A percentile compares a stretch with the other conserved stretches of the same genome.
Evolutionary conservation across 2,888 invertebrate genomes (phyloP).

Genomic region (Carcina quercana): DNA sequence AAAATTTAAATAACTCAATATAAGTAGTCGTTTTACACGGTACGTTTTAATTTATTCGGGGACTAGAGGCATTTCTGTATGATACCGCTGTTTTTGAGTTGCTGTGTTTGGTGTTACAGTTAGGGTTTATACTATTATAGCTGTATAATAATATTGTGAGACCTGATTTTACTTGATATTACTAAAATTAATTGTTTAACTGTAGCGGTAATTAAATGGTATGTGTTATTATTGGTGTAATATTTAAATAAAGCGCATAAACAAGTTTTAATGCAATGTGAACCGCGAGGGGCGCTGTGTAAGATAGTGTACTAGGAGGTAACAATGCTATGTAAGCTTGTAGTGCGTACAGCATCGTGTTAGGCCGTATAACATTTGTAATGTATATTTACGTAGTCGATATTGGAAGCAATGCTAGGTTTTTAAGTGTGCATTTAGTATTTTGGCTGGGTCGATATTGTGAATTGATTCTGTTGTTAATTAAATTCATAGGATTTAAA

Average conservation of each 20-base stretch:
- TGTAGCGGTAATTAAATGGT: constrained; percentile 4
- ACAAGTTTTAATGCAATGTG: background rate
- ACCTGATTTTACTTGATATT: constrained; percentile 40
- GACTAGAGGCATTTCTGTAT: constrained; percentile 43
- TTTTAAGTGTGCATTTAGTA: no score
- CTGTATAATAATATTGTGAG: constrained; percentile 33
- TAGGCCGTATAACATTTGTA: no score
- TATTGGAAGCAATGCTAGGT: constrained; percentile 52
- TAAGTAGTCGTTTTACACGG: constrained; percentile 15
- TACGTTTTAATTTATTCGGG: background rate
- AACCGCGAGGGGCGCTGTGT: background rate
- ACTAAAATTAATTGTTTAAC: constrained; percentile 16
- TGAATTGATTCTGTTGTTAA: no score
- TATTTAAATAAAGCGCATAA: background rate
- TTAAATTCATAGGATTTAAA: no score
- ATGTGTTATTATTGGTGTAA: constrained; percentile 1
- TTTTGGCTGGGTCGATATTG: no score
- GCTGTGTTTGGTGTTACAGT: constrained; percentile 64
- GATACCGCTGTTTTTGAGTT: constrained; percentile 47
- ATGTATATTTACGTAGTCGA: constrained; percentile 22
- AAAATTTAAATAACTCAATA: constrained; percentile 22
- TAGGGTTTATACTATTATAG: constrained; percentile 25
- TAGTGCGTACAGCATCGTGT: no score
- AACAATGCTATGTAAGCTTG: background rate
- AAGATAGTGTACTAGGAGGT: background rate